phyloP scores from a whole-genome alignment of 2,888 invertebrate genomes.

The Psococerastis gibbosa region DNA sequence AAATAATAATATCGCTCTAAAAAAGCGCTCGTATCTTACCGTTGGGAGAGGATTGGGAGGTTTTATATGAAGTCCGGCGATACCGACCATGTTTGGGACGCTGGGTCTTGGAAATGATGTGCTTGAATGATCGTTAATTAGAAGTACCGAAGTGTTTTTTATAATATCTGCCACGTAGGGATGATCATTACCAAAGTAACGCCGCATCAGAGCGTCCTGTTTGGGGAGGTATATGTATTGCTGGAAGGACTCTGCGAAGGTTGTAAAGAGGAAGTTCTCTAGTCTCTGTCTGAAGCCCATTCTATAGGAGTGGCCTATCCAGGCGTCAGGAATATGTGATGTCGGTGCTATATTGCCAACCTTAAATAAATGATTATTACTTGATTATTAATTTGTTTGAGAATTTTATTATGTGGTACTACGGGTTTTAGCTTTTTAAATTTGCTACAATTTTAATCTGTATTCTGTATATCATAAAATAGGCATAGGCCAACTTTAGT shows the following conservation, averaged over 20 bases:
- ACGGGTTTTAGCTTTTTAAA: too few relatives aligned
- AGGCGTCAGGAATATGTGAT: neutral
- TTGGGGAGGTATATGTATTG: neutral
- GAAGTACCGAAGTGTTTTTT: constrained; percentile 2
- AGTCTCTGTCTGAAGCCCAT: neutral
- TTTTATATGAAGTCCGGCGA: constrained; percentile 1
- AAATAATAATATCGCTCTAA: too few relatives aligned
- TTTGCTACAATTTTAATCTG: too few relatives aligned
- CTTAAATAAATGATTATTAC: neutral
- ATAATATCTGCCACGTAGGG: constrained; percentile 1
- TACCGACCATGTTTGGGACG: constrained; percentile 20
- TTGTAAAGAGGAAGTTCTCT: neutral
- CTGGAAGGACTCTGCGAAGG: neutral
- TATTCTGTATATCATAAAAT: too few relatives aligned
- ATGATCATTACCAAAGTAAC: constrained; percentile 15
- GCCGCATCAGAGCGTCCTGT: constrained; percentile 1
- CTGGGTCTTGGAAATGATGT: constrained; percentile 13
- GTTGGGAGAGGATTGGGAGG: constrained; percentile 1
- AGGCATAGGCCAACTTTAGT: too few relatives aligned
- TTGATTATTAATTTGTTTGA: too few relatives aligned
- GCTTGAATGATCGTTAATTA: constrained; percentile 21
- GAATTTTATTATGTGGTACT: too few relatives aligned
- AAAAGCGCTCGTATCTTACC: too few relatives aligned
- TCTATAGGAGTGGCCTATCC: neutral
- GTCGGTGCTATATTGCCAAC: constrained; percentile 5